Base-by-base conservation (phyloP, 2,113 vertebrate genomes). In the Oryzias curvinotus region DNA sequence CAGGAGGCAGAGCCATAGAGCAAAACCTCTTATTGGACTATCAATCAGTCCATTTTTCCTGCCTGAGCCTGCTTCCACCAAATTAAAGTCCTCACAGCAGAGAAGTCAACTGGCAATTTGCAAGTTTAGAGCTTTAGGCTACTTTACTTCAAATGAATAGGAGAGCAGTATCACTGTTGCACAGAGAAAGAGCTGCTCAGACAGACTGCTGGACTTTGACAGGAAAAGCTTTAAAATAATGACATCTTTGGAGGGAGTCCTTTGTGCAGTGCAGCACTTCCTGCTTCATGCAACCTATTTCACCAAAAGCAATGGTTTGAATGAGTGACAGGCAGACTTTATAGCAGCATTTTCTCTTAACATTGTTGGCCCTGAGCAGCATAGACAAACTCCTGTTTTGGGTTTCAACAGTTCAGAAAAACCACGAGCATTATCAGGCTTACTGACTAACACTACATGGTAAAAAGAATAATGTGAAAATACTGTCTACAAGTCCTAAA, bases 141-240 rank as follows among this genome's bases (percentile, higher is more conserved):
- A 65, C 57, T 65, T 44, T 68, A n/a, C 64, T 65, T 62, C 57
- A 57, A 30, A 19, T 60, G 48, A 72, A 48, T 68, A 8, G n/a
- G 50, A 68, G 62, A 69, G 36, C 59, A 59, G 41, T 53, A 75
- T 62, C 66, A 57, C 49, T 63, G 56, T 52, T 78, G 36, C 25
- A 18, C 73, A 62, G 65, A 55, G 59, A 75, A 54, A 68, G 57
- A 50, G 62, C 68, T 77, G 75, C 64, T 69, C 28, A 77, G 67
- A 73, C 73, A 65, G 75, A 69, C 55, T 67, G 52, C 64, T 59
- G 64, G 61, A 68, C 68, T 50, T 71, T 71, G 76, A 73, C 63
- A 74, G 70, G 64, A 68, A 71, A 70, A 70, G 68, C 71, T 78
- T 78, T 66, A 76, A 78, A 82, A 82, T 77, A 76, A 85, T 69